Conservation (phyloP, 2,797 vertebrate species). For the Scolopax bukidnonensis region DNA sequence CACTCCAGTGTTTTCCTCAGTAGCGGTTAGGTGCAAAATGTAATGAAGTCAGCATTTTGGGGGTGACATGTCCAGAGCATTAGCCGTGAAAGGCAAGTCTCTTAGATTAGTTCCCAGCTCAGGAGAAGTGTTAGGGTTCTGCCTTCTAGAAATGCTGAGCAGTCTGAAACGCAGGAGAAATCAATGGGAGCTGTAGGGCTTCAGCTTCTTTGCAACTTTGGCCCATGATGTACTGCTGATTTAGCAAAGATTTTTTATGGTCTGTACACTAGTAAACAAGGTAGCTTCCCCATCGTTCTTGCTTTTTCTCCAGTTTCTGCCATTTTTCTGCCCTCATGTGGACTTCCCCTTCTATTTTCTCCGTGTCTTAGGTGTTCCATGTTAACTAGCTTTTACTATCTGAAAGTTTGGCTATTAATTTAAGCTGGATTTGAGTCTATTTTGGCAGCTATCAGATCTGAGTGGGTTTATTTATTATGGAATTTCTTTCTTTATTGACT, state of each 20-base stretch:
- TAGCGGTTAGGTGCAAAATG: background rate
- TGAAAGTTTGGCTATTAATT: background rate
- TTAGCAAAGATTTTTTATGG: background rate
- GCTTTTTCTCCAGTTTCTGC: background rate
- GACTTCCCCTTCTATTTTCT: background rate
- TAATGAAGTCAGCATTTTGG: constrained; percentile 15
- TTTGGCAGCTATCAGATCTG: background rate
- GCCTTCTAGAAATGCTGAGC: constrained; percentile 15
- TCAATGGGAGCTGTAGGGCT: background rate
- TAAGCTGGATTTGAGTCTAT: background rate
- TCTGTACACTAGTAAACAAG: background rate
- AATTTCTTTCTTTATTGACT: background rate
- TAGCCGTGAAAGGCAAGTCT: background rate
- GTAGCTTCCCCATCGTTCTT: background rate
- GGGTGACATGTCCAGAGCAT: background rate
- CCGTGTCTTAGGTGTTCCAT: background rate
- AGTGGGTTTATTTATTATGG: background rate
- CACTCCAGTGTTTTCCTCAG: background rate
- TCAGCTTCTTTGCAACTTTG: background rate
- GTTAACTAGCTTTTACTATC: background rate
- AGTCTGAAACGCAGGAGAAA: background rate
- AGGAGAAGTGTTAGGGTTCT: background rate
- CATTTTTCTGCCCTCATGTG: background rate
- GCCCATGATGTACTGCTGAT: background rate
- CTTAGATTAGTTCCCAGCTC: background rate